These are phyloP conservation scores for Odontomyia ornata DNA, from an alignment of 2,888 invertebrate species.

Conservation along the genomic window DNA sequence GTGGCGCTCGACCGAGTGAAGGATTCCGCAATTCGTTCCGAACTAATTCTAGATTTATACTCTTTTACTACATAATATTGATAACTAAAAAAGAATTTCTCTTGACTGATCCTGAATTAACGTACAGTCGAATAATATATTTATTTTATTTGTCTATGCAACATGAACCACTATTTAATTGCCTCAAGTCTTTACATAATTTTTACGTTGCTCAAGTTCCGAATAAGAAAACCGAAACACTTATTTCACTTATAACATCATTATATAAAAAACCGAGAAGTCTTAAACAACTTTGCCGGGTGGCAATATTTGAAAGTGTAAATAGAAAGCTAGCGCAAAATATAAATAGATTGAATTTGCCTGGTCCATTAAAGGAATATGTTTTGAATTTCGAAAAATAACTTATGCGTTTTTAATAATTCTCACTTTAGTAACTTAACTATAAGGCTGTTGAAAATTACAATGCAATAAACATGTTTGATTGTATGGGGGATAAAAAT, in stretches of 20 bases:
- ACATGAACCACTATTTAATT: conserved; percentile 73
- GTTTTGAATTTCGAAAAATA: conserved; percentile 72
- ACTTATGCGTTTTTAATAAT: too few relatives aligned
- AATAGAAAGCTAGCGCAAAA: conserved; percentile 71
- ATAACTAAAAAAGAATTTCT: conserved; percentile 74
- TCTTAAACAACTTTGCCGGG: conserved; percentile 77
- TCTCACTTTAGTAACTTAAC: too few relatives aligned
- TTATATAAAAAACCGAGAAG: conserved; percentile 73
- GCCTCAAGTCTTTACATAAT: conserved; percentile 73
- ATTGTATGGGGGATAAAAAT: too few relatives aligned
- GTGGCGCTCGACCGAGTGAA: conserved; percentile 54
- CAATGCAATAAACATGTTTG: too few relatives aligned
- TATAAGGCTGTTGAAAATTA: too few relatives aligned
- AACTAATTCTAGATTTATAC: conserved; percentile 67
- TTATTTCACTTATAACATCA: conserved; percentile 71
- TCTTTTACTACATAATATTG: conserved; percentile 76
- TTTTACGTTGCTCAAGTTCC: conserved; percentile 72
- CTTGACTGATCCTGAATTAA: conserved; percentile 70
- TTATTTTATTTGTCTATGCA: conserved; percentile 74
- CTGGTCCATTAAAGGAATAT: conserved; percentile 74
- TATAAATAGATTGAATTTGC: conserved; percentile 74
- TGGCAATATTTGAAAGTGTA: conserved; percentile 74
- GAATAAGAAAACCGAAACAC: conserved; percentile 70
- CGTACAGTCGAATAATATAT: conserved; percentile 73
- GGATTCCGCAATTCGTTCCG: conserved; percentile 64